A percentile compares a stretch with the other conserved stretches of the same genome.
These are phyloP conservation scores for Nomada flava DNA, from an alignment of 2,888 invertebrate genomes.

Conservation along the genomic window DNA sequence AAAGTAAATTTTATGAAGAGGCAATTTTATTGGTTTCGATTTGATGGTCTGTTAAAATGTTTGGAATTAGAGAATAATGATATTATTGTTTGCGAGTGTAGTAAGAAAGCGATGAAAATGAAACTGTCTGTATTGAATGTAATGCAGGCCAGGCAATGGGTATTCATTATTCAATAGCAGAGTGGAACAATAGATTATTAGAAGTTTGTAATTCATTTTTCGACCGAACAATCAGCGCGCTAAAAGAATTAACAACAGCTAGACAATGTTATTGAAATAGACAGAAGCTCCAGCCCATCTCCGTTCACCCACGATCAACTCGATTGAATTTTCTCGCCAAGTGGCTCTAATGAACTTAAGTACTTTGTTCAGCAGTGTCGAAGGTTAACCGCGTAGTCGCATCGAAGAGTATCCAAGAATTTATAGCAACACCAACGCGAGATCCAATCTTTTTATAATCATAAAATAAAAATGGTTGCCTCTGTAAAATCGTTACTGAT, in stretches of 20 bases:
- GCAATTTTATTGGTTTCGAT: too few species aligned
- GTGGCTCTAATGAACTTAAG: constrained; percentile 34
- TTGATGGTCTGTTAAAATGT: too few species aligned
- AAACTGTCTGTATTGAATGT: not conserved
- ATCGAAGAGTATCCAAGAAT: not conserved
- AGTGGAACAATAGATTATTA: not conserved
- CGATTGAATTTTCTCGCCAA: constrained; percentile 26
- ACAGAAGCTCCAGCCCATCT: not conserved
- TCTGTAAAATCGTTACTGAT: too few species aligned
- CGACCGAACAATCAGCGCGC: not conserved
- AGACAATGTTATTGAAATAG: not conserved
- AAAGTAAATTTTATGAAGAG: too few species aligned
- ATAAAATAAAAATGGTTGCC: not conserved
- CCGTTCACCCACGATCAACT: not conserved
- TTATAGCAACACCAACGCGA: not conserved
- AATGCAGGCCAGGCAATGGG: too few species aligned
- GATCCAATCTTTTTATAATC: not conserved
- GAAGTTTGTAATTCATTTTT: not conserved
- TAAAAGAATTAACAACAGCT: not conserved
- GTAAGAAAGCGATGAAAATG: not conserved
- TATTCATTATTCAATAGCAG: not conserved
- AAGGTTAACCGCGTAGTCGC: constrained; percentile 2
- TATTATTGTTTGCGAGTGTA: not conserved
- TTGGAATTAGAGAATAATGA: not conserved
- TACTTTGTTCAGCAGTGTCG: constrained; percentile 15